phyloP scores from a whole-genome alignment of 2,113 vertebrate species.

The Tyto alba region DNA sequence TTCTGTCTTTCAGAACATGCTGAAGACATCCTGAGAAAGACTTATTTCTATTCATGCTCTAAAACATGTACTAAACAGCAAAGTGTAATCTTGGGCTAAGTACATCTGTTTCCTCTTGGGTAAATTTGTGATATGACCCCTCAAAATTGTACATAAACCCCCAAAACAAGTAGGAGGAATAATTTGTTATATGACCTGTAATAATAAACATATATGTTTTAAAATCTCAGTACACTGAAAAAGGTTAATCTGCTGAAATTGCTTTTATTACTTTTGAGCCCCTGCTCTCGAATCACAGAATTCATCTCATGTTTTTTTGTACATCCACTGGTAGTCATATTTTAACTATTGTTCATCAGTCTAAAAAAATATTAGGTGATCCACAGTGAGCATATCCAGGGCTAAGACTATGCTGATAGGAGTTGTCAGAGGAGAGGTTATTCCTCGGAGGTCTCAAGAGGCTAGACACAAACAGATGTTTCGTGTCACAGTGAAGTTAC shows the following conservation, averaged over 20 bases:
- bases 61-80: not conserved
- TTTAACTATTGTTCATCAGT: not conserved
- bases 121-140: not conserved
- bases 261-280: rapidly evolving
- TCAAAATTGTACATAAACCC: not conserved
- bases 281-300: not conserved
- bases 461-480: not conserved
- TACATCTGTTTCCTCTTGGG: rapidly evolving
- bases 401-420: not conserved
- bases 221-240: not conserved
- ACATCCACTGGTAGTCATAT: not conserved
- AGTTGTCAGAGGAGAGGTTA: rapidly evolving
- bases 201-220: not conserved
- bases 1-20: not conserved
- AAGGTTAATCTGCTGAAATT: not conserved
- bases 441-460: rapidly evolving
- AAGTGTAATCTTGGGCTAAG: not conserved
- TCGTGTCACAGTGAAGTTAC: not conserved
- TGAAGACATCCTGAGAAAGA: not conserved
- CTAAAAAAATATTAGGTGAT: not conserved
- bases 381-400: not conserved
- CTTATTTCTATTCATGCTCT: not conserved
- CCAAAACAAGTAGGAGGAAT: not conserved
- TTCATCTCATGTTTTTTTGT: not conserved
- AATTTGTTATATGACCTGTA: rapidly evolving